Percentiles rank a stretch among this genome's conserved stretches.
Evolutionary conservation across 2,797 vertebrate species (phyloP).

Genomic region (Spatula versicolor): DNA sequence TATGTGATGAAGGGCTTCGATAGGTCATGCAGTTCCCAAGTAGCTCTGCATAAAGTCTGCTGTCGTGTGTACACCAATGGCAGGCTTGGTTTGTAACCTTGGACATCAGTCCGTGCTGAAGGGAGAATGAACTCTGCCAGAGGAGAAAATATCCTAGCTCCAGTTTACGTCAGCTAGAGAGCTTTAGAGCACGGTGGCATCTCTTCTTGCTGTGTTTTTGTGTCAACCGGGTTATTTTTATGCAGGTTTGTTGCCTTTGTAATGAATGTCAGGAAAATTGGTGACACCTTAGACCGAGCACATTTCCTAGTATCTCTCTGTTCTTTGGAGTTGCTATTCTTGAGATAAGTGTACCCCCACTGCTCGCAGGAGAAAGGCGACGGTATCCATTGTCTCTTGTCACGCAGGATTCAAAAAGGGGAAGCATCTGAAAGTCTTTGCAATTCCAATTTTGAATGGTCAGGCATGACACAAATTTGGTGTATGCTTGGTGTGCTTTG

Average conservation of each 20-base stretch:
- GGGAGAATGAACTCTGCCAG: not conserved
- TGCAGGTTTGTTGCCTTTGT: not conserved
- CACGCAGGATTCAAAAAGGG: not conserved
- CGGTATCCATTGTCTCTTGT: not conserved
- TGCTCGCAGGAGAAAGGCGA: not conserved
- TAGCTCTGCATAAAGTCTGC: not conserved
- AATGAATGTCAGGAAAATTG: not conserved
- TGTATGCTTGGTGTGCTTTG: not conserved
- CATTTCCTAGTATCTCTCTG: not conserved
- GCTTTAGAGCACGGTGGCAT: not conserved
- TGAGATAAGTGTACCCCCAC: not conserved
- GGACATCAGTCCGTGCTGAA: not conserved
- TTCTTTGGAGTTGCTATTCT: not conserved
- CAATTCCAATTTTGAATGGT: not conserved
- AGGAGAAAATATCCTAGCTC: not conserved
- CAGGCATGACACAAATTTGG: not conserved
- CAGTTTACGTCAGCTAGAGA: not conserved
- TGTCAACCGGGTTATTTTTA: not conserved
- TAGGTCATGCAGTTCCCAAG: fast-evolving
- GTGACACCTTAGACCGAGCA: not conserved
- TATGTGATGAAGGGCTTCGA: not conserved
- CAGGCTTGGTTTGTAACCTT: not conserved
- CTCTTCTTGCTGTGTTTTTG: not conserved
- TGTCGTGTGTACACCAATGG: not conserved
- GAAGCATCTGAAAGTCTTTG: not conserved